Evolutionary conservation across 2,888 invertebrate species (phyloP).

Genomic region (Nemoura dubitans): DNA sequence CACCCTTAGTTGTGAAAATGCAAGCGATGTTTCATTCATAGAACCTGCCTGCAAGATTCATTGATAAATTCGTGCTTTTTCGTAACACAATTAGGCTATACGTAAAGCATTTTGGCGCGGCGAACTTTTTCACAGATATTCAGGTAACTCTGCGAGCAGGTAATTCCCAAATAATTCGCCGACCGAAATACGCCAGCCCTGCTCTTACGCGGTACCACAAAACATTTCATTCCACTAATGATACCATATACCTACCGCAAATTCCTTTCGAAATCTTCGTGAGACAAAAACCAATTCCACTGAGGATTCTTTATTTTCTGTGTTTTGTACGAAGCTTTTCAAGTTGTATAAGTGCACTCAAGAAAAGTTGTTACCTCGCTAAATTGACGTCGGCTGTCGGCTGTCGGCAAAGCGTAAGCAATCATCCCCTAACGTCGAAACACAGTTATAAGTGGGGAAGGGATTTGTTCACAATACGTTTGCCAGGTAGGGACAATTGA

Average conservation of each 20-base stretch:
- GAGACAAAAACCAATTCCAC: neutral
- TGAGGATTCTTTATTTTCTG: neutral
- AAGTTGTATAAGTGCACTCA: neutral
- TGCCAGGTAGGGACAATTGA: no score
- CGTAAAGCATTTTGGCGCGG: neutral
- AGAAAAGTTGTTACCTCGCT: neutral
- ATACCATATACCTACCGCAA: no score
- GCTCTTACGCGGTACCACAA: no score
- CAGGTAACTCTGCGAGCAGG: neutral
- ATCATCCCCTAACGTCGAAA: no score
- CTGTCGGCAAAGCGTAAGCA: neutral
- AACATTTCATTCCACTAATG: neutral
- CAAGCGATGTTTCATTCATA: conserved; percentile 31
- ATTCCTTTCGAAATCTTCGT: no score
- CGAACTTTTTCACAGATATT: no score
- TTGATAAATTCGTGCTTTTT: neutral
- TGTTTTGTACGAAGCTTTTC: neutral
- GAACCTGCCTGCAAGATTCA: neutral
- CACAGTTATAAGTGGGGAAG: no score
- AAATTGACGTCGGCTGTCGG: neutral
- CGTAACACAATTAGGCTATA: no score
- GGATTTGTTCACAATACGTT: no score
- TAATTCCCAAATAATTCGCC: neutral
- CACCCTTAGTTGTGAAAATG: conserved; percentile 24
- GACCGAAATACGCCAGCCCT: neutral